These are phyloP conservation scores for Limanda limanda DNA, from an alignment of 2,113 vertebrate genomes.

Conservation along the genomic window DNA sequence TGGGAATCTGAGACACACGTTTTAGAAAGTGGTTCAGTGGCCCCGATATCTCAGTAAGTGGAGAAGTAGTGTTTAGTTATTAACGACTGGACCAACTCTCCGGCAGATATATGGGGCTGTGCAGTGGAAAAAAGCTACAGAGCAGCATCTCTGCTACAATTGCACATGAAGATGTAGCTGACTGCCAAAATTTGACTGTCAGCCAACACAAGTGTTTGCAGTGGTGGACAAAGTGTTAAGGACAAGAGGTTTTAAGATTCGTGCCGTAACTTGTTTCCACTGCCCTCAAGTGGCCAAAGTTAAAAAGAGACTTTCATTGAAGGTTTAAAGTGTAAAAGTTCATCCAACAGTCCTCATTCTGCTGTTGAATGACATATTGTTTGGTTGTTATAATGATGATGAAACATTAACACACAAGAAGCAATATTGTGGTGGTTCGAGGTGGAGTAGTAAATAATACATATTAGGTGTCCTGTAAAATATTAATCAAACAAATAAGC, in stretches of 20 bases:
- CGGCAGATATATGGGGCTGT: not conserved
- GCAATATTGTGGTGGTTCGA: not conserved
- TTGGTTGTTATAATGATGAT: not conserved
- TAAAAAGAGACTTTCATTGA: not conserved
- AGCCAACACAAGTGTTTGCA: not conserved
- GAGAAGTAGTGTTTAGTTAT: not conserved
- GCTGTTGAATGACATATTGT: too few relatives aligned
- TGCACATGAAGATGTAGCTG: not conserved
- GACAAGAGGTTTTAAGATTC: not conserved
- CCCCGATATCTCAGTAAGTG: not conserved
- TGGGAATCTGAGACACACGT: not conserved
- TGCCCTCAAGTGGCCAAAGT: conserved; percentile 8
- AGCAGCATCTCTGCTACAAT: not conserved
- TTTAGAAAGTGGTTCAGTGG: not conserved
- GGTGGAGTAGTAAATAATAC: too few relatives aligned
- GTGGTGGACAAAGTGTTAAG: not conserved
- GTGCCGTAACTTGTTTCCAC: not conserved
- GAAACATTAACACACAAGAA: not conserved
- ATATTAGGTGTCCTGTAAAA: not conserved
- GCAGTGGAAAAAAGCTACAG: not conserved
- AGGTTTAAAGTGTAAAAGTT: not conserved
- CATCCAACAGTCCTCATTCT: not conserved
- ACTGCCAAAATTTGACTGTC: not conserved
- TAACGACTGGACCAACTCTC: not conserved
- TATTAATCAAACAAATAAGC: not conserved